Base-by-base conservation (phyloP, 1,140 invertebrate species). In the Pogonomyrmex barbatus region DNA sequence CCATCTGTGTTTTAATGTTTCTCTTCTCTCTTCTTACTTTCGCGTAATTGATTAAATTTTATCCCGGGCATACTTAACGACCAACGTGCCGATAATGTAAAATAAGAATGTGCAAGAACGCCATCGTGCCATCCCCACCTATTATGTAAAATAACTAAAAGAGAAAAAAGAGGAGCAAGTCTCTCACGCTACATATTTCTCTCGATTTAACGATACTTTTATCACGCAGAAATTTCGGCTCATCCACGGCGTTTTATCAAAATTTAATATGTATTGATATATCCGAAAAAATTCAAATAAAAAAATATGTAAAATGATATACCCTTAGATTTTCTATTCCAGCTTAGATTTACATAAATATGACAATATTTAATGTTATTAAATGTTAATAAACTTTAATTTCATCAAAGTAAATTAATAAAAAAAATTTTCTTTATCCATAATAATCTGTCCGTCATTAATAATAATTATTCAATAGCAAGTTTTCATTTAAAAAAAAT, bases 1-100 rank as follows among this genome's bases (percentile, higher is more conserved):
- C 79, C 79, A 83, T 83, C 68, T 56, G 54, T 83, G 54, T 83
- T 83, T 85, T 52, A 76, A 79, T 71, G 82, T 86, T 86, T 89
- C 78, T 58, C 78, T 45, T 75, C 68, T 75, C 79, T 8, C 63
- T 65, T 89, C 24, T 24, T 42, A 50, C 39, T 56, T 84, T 42
- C 30, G 10, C 17, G 54, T 65, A 81, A 89, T 85, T 88, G 84
- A 88, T 88, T 71, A 84, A 85, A 71, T 79, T 85, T 83, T 81
- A 42, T 54, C 45, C 12, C 6, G 36, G 4, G 33, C 10, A 47
- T 56, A 75, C 70, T 60, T 88, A 85, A 88, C 84, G 84, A 79
- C 2, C 65, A 45, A 54, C 45, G 50, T 62, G 45, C 54, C 79
- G 68, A 83, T 83, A 83, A 83, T 83, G 54, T 83, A 83, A 83